Evolutionary conservation across 1,140 invertebrate species (phyloP), one percentile per base, ranked within the genome.

Genomic region (Panagrolaimus sp.): DNA sequence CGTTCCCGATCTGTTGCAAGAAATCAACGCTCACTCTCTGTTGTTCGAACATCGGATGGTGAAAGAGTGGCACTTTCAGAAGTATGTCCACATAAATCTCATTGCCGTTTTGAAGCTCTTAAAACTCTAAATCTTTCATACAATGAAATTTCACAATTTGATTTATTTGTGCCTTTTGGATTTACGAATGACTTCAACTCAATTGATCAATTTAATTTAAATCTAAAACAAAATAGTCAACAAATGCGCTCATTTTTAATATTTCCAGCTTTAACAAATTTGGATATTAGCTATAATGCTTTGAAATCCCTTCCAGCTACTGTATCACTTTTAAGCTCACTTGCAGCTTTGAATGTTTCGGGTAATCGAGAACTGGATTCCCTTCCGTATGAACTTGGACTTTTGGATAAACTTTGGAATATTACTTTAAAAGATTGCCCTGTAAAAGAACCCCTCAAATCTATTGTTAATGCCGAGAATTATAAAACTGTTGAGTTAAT

Each of bases 401-500:
- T 96, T 5, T 85, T 98, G 1, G 91, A 90, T 1, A 88, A 93
- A 11, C 85, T 99, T 13, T 98, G 95, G 93, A 97, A 94, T 84
- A 84, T 98, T 13, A 95, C 94, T 83, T 92, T 93, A 8, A 88
- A 89, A 67, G 91, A 91, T 0, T 98, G 95, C 83, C 88, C 88
- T 63, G 85, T 92, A 43, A 84, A 47, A 79, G 93, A 92, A 83
- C 93, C 91, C 3, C 85, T 98, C 9, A 90, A 91, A 71, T 90
- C 91, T 0, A 92, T 98, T 89, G 91, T 97, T 44, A 90, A 91
- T 27, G 90, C 89, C 62, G 93, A 93, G 77, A 91, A 92, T 68
- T 92, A 92, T 80, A 95, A 95, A 85, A 96, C 93, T 5, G 92
- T 92, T 88, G 94, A 98, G 82, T 91, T 99, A 45, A 89, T 98